These are phyloP conservation scores for Phrynosoma blainvillii DNA, from an alignment of 2,113 vertebrate genomes.

Conservation along the genomic window DNA sequence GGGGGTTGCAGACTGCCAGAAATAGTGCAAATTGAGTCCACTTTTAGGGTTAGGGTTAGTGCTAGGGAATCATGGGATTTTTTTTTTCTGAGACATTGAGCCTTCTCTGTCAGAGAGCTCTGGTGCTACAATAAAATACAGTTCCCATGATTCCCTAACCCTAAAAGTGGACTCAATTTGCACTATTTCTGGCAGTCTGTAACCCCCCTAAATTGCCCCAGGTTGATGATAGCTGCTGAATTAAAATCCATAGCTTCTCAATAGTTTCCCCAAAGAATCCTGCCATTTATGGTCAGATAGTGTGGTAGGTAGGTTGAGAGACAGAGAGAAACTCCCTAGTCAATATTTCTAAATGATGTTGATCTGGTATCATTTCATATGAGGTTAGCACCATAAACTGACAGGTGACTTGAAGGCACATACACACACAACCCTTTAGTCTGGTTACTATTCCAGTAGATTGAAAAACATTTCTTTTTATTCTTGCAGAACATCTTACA, in stretches of 20 bases:
- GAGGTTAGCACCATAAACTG: background rate
- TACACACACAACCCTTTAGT: background rate
- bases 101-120: too few species aligned
- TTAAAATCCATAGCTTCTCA: background rate
- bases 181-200: too few species aligned
- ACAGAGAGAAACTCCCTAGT: background rate
- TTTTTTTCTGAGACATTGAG: too few species aligned
- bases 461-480: background rate
- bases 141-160: too few species aligned
- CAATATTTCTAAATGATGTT: background rate
- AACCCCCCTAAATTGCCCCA: background rate
- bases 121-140: too few species aligned
- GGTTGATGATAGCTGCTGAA: background rate
- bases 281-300: background rate
- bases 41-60: too few species aligned
- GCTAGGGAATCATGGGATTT: too few species aligned
- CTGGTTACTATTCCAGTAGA: background rate
- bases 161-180: too few species aligned
- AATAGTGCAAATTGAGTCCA: too few species aligned
- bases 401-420: too few species aligned
- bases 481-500: background rate
- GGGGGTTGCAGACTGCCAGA: too few species aligned
- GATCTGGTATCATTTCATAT: background rate
- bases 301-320: background rate
- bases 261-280: background rate